Conservation (phyloP, 2,888 invertebrate species). For the Tanytarsus gracilentus region DNA sequence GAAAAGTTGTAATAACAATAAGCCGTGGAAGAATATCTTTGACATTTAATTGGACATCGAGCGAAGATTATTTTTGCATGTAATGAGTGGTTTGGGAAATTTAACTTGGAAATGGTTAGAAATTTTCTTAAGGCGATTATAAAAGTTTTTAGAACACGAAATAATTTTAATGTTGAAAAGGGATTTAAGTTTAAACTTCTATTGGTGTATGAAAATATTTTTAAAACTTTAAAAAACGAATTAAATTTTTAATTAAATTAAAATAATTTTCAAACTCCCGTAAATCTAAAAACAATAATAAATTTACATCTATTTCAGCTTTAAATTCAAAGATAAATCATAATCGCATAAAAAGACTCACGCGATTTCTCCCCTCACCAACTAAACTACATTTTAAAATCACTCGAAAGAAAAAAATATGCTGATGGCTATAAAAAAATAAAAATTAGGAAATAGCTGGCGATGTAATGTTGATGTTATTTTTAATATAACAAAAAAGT, state of each 20-base stretch:
- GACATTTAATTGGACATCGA: constrained; percentile 22
- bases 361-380: not conserved
- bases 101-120: not conserved
- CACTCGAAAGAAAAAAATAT: not conserved
- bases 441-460: not conserved
- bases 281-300: too few species aligned
- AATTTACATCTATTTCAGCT: too few species aligned
- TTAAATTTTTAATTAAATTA: too few species aligned
- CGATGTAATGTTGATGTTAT: not conserved
- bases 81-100: constrained; percentile 29
- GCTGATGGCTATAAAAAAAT: constrained; percentile 12
- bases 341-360: not conserved
- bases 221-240: too few species aligned
- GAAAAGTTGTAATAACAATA: constrained; percentile 8
- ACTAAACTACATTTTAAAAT: not conserved
- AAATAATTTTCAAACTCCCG: too few species aligned
- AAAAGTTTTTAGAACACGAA: too few species aligned
- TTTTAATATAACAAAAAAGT: not conserved
- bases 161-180: too few species aligned
- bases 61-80: not conserved
- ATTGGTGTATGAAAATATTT: too few species aligned
- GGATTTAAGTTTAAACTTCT: too few species aligned
- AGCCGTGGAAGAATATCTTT: constrained; percentile 13
- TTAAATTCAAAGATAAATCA: constrained; percentile 13
- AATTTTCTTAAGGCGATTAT: too few species aligned